Base-by-base conservation (phyloP, 2,113 vertebrate species). In the Prinia subflava region DNA sequence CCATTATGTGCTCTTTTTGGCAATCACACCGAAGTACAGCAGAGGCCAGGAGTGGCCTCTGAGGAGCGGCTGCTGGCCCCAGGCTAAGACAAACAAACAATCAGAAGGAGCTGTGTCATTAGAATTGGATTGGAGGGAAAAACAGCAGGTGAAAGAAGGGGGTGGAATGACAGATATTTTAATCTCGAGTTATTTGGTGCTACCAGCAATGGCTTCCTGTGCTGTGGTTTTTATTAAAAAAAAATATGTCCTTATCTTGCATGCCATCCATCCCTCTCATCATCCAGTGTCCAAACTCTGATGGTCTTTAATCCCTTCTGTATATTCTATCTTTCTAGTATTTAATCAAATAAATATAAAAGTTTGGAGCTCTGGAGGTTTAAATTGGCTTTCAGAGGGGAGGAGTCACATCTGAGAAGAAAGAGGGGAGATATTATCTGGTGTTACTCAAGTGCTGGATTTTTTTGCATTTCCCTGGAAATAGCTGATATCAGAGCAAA, bases 31-130 rank as follows among this genome's bases (percentile, higher is more conserved):
- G 53, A 30, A 87, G 83, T 39, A 5, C 30, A 25, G 55, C 79
- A 4, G 27, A 63, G 76, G 94, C 95, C 94, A 95, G 90, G 68
- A 94, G 6, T 0, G 13, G 84, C 78, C 96, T 96, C 91, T 33
- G 14, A 94, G 93, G 94, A 94, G 49, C 16, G 3, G 76, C 91
- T 95, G 50, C 95, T 96, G 94, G 94, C 95, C 87, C 47, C 46
- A 30, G 92, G 96, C 95, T 95, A 95, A 96, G 76, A 90, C 88
- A 96, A 96, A 95, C 91, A 97, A 96, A 83, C 73, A 88, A 8
- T 90, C 90, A 95, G 88, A 93, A 94, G 15, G 19, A 68, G n/a
- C 90, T 86, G 56, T 93, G 93, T 87, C 92, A 11, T 90, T 90
- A 49, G 85, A 81, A n/a, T 23, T 68, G 27, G 90, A 92, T 78